Evolutionary conservation across 2,888 invertebrate genomes (phyloP).

Genomic region (Pyrochroa serraticornis): DNA sequence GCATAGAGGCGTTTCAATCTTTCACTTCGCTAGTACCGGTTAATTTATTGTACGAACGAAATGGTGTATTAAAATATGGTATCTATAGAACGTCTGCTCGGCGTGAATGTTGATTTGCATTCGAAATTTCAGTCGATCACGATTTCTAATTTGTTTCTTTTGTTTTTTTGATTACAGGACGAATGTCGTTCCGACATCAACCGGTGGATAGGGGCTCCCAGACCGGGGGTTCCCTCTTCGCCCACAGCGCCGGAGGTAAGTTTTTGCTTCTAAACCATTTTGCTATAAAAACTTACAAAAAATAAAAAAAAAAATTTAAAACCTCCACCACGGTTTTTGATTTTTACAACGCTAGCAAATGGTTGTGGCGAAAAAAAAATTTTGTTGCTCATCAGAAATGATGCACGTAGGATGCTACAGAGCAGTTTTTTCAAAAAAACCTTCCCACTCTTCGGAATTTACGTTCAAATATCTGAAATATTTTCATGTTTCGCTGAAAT

Average conservation of each 20-base stretch:
- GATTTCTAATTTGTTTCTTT: constrained; percentile 14
- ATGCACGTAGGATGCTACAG: too few relatives aligned
- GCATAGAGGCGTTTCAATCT: constrained; percentile 9
- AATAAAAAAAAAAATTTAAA: too few relatives aligned
- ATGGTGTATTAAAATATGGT: constrained; percentile 4
- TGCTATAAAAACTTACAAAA: too few relatives aligned
- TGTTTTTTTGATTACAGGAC: constrained; percentile 65
- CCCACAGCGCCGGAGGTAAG: constrained; percentile 68
- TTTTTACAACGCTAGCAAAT: too few relatives aligned
- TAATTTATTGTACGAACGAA: constrained; percentile 17
- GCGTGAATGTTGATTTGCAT: constrained; percentile 17
- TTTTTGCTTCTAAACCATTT: not conserved
- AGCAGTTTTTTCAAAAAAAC: too few relatives aligned
- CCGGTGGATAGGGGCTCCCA: constrained; percentile 69
- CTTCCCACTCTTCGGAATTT: too few relatives aligned
- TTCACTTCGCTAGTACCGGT: constrained; percentile 15
- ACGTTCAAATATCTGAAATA: too few relatives aligned
- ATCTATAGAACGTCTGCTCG: constrained; percentile 8
- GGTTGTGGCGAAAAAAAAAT: too few relatives aligned
- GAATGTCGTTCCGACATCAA: constrained; percentile 71
- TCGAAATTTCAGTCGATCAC: constrained; percentile 8
- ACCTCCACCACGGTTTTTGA: too few relatives aligned
- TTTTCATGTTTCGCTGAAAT: too few relatives aligned
- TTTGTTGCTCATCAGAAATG: too few relatives aligned
- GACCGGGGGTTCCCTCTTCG: constrained; percentile 63